Evolutionary conservation across 2,888 invertebrate species (phyloP).

Genomic region (Callosobruchus maculatus): DNA sequence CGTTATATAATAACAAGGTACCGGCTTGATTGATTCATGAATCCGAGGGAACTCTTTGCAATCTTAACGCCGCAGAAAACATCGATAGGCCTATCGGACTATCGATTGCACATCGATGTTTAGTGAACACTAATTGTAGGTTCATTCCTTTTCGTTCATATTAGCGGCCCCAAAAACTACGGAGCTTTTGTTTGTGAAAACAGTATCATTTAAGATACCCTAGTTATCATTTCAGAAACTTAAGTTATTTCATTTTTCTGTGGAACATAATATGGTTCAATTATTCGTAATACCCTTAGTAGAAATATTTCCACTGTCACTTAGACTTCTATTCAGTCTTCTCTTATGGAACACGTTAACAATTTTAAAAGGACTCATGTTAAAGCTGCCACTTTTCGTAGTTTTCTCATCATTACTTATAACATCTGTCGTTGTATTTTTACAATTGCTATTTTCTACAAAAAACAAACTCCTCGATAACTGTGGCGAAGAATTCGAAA

Average conservation of each 20-base stretch:
- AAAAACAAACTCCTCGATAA: constrained; percentile 37
- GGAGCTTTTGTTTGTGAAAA: too few relatives aligned
- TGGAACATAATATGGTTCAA: not conserved
- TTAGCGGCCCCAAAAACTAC: too few relatives aligned
- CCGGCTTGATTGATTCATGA: too few relatives aligned
- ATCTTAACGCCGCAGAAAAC: too few relatives aligned
- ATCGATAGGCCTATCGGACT: too few relatives aligned
- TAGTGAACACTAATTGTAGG: too few relatives aligned
- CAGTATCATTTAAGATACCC: too few relatives aligned
- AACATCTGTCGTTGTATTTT: not conserved
- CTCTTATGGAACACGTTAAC: constrained; percentile 24
- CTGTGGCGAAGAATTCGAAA: constrained; percentile 42
- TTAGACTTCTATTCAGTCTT: constrained; percentile 29
- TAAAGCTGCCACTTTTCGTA: constrained; percentile 5
- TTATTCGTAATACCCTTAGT: not conserved
- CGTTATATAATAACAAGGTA: too few relatives aligned
- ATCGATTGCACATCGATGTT: too few relatives aligned
- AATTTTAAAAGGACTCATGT: constrained; percentile 25
- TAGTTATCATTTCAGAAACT: too few relatives aligned
- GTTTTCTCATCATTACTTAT: constrained; percentile 3
- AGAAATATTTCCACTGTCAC: constrained; percentile 25
- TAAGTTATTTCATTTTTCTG: not conserved
- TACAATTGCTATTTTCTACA: constrained; percentile 31
- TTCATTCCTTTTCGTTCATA: too few relatives aligned
- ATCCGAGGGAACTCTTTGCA: too few relatives aligned